Conservation (phyloP, 2,888 invertebrate genomes). For the Bursaphelenchus okinawaensis region DNA sequence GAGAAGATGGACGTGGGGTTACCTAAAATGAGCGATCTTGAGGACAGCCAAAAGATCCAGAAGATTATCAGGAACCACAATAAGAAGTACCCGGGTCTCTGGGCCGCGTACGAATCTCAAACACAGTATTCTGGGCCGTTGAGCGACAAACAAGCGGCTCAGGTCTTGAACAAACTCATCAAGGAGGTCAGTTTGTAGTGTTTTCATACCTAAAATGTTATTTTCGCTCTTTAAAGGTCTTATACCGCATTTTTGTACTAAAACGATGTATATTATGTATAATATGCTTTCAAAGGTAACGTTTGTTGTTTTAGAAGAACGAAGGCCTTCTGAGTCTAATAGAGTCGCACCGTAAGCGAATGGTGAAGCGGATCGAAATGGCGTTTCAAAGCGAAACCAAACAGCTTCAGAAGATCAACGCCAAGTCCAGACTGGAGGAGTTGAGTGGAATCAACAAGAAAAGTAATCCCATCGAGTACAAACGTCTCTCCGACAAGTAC, state of each 20-base stretch:
- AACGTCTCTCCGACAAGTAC: constrained; percentile 35
- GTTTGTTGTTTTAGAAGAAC: constrained; percentile 22
- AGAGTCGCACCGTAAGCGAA: constrained; percentile 25
- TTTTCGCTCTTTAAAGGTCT: too few species aligned
- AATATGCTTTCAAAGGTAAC: too few species aligned
- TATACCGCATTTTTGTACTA: too few species aligned
- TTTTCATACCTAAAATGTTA: too few species aligned
- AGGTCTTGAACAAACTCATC: constrained; percentile 22
- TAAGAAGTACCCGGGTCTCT: constrained; percentile 32
- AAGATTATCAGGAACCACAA: constrained; percentile 24
- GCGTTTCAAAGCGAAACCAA: constrained; percentile 31
- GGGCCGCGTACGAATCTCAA: constrained; percentile 22
- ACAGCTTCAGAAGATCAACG: constrained; percentile 34
- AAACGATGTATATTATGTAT: too few species aligned
- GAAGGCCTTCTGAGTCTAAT: constrained; percentile 19
- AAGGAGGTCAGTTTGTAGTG: constrained; percentile 31
- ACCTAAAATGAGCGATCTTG: constrained; percentile 28
- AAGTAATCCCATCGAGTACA: constrained; percentile 34
- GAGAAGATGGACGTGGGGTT: constrained; percentile 32
- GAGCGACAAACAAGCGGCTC: constrained; percentile 17
- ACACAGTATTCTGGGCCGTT: constrained; percentile 1
- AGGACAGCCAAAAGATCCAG: constrained; percentile 26
- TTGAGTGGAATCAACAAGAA: constrained; percentile 34
- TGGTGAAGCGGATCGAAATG: constrained; percentile 22
- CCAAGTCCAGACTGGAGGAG: constrained; percentile 34